Conservation (phyloP, 2,797 vertebrate species). For the Hyperoplus lanceolatus region DNA sequence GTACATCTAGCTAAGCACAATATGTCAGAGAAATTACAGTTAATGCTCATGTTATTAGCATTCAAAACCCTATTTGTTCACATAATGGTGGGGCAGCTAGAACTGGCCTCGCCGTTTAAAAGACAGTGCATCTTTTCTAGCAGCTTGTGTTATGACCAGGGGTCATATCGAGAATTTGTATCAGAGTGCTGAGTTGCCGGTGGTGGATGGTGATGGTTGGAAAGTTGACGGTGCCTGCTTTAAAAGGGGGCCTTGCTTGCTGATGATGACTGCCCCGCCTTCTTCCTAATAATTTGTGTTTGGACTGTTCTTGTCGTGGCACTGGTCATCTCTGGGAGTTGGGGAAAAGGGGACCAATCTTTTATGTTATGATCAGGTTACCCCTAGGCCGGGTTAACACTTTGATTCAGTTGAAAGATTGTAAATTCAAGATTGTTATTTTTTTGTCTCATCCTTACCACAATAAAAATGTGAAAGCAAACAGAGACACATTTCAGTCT, state of each 20-base stretch:
- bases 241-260: too few species aligned
- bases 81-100: conserved; percentile 2
- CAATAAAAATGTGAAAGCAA: not conserved
- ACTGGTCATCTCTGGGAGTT: too few species aligned
- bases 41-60: not conserved
- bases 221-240: too few species aligned
- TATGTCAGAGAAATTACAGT: not conserved
- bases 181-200: too few species aligned
- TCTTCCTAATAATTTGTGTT: too few species aligned
- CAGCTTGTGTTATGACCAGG: not conserved
- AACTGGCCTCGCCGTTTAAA: conserved; percentile 12
- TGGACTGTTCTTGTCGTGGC: too few species aligned
- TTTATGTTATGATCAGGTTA: too few species aligned
- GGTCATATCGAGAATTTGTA: too few species aligned
- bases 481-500: not conserved
- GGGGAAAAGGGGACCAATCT: too few species aligned
- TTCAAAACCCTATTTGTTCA: not conserved
- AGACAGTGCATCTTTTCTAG: not conserved
- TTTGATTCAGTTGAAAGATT: not conserved
- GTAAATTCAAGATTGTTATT: not conserved
- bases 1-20: not conserved
- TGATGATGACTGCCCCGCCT: too few species aligned
- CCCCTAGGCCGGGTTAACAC: too few species aligned
- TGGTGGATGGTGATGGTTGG: too few species aligned
- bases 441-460: not conserved